Percentiles rank a stretch among this genome's conserved stretches.
Evolutionary conservation across 2,113 vertebrate genomes (phyloP).

Genomic region (Pachyramphus minor): DNA sequence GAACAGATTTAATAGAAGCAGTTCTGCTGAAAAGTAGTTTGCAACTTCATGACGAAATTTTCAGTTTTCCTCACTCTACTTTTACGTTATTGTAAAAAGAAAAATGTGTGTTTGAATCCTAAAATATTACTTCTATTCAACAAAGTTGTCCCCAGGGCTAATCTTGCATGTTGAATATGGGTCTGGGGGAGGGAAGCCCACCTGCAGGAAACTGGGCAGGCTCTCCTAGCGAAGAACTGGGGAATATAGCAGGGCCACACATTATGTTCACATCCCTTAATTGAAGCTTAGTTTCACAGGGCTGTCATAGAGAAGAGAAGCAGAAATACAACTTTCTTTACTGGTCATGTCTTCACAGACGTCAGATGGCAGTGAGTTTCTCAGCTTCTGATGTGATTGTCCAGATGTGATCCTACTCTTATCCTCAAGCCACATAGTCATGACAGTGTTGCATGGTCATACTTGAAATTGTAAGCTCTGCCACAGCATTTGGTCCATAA

Average conservation of each 20-base stretch:
- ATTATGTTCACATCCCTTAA: not conserved
- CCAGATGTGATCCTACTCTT: not conserved
- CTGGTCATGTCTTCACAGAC: not conserved
- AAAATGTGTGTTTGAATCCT: not conserved
- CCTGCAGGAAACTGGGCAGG: not conserved
- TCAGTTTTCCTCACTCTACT: not conserved
- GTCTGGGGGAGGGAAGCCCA: not conserved
- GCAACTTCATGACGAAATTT: not conserved
- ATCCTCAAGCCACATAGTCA: not conserved
- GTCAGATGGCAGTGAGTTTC: not conserved
- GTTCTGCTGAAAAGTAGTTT: slow-evolving; percentile 11
- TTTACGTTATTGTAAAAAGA: not conserved
- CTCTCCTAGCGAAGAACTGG: not conserved
- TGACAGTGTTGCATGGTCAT: not conserved
- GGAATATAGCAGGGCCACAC: not conserved
- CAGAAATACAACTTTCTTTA: not conserved
- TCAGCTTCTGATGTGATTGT: not conserved
- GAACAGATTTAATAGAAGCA: not conserved
- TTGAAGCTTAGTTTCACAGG: not conserved
- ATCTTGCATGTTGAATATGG: not conserved
- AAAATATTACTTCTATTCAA: not conserved
- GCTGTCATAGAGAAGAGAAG: not conserved
- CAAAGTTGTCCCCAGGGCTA: not conserved
- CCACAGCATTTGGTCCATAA: not conserved
- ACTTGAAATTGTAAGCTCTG: not conserved